Conservation (phyloP, 2,113 vertebrate species). For the Conger conger region DNA sequence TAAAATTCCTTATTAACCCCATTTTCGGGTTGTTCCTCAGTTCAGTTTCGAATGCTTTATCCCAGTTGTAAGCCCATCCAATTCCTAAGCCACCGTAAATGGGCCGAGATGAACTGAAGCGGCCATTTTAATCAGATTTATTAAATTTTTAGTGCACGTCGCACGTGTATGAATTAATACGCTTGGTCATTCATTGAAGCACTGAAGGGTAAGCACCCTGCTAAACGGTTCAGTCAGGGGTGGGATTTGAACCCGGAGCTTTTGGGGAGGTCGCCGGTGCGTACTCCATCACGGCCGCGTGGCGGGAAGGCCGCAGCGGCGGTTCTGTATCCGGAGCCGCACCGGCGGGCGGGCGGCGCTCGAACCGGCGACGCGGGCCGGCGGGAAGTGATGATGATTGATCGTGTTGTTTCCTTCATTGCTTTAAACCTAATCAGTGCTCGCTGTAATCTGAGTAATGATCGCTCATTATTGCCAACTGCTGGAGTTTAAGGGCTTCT, state of each 20-base stretch:
- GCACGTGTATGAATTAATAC: background rate
- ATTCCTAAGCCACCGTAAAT: background rate
- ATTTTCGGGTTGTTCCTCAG: too few relatives aligned
- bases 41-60: background rate
- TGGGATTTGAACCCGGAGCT: background rate
- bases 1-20: too few relatives aligned
- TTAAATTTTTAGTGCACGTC: too few relatives aligned
- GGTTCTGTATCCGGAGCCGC: slow-evolving; percentile 31
- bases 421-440: slow-evolving; percentile 98
- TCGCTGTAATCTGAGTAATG: slow-evolving; percentile 99
- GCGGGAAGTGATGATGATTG: slow-evolving; percentile 94
- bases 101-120: background rate
- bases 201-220: background rate
- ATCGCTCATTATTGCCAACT: slow-evolving; percentile 97
- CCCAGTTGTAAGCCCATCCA: background rate
- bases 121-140: too few relatives aligned
- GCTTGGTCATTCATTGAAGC: background rate
- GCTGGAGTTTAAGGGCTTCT: slow-evolving; percentile 90
- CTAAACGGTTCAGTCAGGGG: background rate
- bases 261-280: background rate
- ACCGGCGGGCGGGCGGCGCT: too few relatives aligned
- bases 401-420: slow-evolving; percentile 99
- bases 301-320: background rate
- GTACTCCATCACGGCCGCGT: slow-evolving; percentile 29
- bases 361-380: background rate